Percentiles rank a stretch among this genome's conserved stretches.
Evolutionary conservation across 2,113 vertebrate genomes (phyloP).

Genomic region (Aviceda subcristata): DNA sequence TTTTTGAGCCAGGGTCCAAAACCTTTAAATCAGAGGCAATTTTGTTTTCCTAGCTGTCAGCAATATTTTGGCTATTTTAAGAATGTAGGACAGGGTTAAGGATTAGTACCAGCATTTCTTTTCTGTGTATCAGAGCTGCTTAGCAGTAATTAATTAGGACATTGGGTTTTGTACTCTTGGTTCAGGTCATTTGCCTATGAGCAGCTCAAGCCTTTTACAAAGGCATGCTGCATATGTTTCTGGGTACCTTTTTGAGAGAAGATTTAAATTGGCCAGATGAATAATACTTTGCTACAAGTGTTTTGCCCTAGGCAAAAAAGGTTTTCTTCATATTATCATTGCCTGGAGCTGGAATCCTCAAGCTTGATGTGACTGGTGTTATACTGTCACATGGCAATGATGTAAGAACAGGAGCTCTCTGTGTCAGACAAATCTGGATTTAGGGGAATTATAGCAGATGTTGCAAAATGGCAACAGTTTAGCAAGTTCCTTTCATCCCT

Average conservation of each 20-base stretch:
- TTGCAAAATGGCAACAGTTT: slow-evolving; percentile 87
- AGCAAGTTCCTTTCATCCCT: slow-evolving; percentile 82
- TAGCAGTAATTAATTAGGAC: slow-evolving; percentile 87
- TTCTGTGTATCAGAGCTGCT: slow-evolving; percentile 82
- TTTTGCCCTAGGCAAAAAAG: slow-evolving; percentile 80
- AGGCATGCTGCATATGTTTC: slow-evolving; percentile 82
- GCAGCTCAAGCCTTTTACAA: slow-evolving; percentile 76
- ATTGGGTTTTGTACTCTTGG: slow-evolving; percentile 80
- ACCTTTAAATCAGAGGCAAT: slow-evolving; percentile 60
- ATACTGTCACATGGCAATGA: slow-evolving; percentile 81
- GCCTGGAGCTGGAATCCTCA: slow-evolving; percentile 76
- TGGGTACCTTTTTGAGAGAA: slow-evolving; percentile 80
- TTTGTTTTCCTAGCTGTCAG: slow-evolving; percentile 78
- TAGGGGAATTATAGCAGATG: slow-evolving; percentile 88
- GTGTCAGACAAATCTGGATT: slow-evolving; percentile 87
- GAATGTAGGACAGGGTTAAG: slow-evolving; percentile 83
- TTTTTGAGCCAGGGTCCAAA: neutral
- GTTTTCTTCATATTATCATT: slow-evolving; percentile 78
- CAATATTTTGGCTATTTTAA: slow-evolving; percentile 83
- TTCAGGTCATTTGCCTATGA: slow-evolving; percentile 85
- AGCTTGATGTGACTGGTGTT: slow-evolving; percentile 79
- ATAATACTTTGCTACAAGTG: slow-evolving; percentile 83
- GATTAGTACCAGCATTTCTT: slow-evolving; percentile 81
- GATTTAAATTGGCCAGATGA: slow-evolving; percentile 84
- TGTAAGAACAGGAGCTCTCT: slow-evolving; percentile 79